Base-by-base conservation (phyloP, 2,113 vertebrate genomes). In the Otocyon megalotis region DNA sequence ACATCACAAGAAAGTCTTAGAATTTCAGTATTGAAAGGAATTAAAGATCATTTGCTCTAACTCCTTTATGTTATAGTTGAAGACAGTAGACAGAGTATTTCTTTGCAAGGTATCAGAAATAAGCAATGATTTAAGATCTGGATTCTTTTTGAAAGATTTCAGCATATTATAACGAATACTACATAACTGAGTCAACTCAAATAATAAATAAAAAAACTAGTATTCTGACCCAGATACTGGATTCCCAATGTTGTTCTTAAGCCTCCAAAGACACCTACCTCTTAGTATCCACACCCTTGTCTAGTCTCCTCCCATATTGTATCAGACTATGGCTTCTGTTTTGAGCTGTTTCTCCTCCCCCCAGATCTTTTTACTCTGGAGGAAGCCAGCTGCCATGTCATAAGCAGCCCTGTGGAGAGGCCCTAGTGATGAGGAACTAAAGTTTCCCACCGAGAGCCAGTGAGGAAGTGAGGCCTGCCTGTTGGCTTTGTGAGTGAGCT, bases 101-200 rank as follows among this genome's bases (percentile, higher is more conserved):
- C 48, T 74, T 92, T 87, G 63, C 5, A 65, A n/a, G 56, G 62
- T 67, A 67, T 90, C 54, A 69, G 48, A 86, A 95, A 58, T 81
- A 72, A n/a, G 60, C 88, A 84, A 56, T 84, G 85, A 82, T 67
- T 79, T 92, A 87, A 72, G 48, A 90, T 32, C 5, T 90, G 69
- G 24, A 37, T 93, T 92, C 32, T 80, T 84, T 54, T 26, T 88
- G 48, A 56, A 92, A 48, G 37, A 91, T 30, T 80, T 96, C 14
- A 35, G 24, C 9, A 35, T 17, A 60, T 69, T 13, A 17, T 71
- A 62, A 79, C 54, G n/a, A 50, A 76, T 50, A 50, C 43, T 28
- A 50, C 43, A 77, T 54, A 97, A 90, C 7, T 26, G 43, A 89
- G 62, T 91, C 56, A 69, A 53, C 54, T 50, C 26, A 88, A 92